A percentile compares a stretch with the other conserved stretches of the same genome.
phyloP scores from a whole-genome alignment of 2,797 vertebrate species.

The Channallabes apus region DNA sequence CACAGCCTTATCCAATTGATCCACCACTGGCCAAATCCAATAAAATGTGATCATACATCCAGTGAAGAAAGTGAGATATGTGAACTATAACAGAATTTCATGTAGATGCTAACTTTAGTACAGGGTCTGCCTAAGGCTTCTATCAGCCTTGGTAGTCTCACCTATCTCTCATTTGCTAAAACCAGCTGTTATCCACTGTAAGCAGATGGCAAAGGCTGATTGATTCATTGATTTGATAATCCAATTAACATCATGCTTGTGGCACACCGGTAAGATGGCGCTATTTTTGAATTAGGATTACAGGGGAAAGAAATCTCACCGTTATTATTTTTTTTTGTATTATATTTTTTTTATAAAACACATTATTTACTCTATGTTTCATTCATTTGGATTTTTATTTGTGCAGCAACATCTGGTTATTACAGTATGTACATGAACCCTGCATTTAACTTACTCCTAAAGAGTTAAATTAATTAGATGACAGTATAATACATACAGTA shows the following conservation, averaged over 20 bases:
- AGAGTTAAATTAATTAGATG: not conserved
- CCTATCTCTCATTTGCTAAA: constrained; percentile 44
- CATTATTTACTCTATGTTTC: not conserved
- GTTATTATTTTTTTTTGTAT: constrained; percentile 15
- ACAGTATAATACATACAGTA: not conserved
- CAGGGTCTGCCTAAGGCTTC: constrained; percentile 17
- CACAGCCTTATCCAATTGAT: too few relatives aligned
- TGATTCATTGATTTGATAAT: constrained; percentile 55
- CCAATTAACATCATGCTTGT: constrained; percentile 43
- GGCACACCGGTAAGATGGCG: constrained; percentile 37
- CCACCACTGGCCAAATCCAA: not conserved
- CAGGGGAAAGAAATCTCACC: constrained; percentile 22
- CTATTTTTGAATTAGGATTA: constrained; percentile 22
- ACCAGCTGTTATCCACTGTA: constrained; percentile 46
- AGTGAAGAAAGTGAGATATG: not conserved
- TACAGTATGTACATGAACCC: not conserved
- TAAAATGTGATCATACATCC: not conserved
- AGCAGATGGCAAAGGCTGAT: constrained; percentile 52
- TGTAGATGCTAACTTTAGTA: not conserved
- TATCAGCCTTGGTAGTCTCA: constrained; percentile 31
- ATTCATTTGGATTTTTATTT: not conserved
- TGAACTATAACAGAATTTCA: constrained; percentile 28
- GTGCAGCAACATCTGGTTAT: not conserved
- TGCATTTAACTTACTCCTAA: not conserved
- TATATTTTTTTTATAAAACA: not conserved